A percentile compares a stretch with the other conserved stretches of the same genome.
Conservation (phyloP, 2,888 invertebrate species). For the Fissipunctia ypsillon region DNA sequence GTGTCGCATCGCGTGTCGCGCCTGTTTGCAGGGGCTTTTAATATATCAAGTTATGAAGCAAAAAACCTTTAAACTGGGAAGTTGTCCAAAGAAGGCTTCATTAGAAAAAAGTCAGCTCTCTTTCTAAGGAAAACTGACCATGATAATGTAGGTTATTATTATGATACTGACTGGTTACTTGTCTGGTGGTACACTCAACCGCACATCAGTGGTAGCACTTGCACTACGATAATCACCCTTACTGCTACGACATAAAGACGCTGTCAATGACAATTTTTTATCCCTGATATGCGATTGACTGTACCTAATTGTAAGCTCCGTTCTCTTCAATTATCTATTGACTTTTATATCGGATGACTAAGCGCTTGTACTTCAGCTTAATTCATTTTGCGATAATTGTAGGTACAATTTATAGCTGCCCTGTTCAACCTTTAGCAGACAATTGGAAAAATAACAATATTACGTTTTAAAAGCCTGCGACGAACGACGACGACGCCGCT, state of each 20-base stretch:
- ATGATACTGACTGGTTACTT: neutral
- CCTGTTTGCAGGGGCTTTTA: too few species aligned
- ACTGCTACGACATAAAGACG: neutral
- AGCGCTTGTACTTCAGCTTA: slow-evolving; percentile 2
- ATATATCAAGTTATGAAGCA: too few species aligned
- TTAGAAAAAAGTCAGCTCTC: neutral
- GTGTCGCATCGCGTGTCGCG: too few species aligned
- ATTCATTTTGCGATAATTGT: neutral
- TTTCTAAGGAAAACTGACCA: slow-evolving; percentile 11
- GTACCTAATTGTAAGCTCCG: slow-evolving; percentile 34
- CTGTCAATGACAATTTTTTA: neutral
- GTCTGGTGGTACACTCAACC: neutral
- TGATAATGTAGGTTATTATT: slow-evolving; percentile 6
- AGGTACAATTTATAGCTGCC: neutral
- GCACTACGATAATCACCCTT: neutral
- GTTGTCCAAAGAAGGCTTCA: neutral
- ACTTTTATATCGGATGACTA: slow-evolving; percentile 44
- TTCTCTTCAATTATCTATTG: slow-evolving; percentile 49
- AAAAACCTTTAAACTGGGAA: neutral
- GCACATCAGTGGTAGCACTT: neutral
- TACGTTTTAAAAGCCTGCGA: neutral
- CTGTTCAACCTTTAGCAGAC: neutral
- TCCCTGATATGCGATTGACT: too few species aligned
- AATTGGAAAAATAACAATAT: neutral
- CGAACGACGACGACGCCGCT: too few species aligned